These are phyloP conservation scores for Thinocorus orbignyianus DNA, from an alignment of 2,113 vertebrate genomes.

Conservation along the genomic window DNA sequence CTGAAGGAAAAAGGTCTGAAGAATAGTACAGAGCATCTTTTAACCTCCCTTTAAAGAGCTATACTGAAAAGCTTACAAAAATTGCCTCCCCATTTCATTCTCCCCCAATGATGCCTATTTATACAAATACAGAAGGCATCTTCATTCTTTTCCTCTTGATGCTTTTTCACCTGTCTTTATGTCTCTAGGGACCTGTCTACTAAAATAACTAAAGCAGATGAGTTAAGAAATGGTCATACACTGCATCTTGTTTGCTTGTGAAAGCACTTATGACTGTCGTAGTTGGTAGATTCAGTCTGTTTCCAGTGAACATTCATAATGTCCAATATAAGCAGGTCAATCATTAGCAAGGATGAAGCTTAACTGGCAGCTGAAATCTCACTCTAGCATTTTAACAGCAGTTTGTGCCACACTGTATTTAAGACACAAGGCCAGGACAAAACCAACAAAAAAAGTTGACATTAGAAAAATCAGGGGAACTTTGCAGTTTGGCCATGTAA, in stretches of 20 bases:
- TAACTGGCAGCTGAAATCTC: not conserved
- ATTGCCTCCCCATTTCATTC: not conserved
- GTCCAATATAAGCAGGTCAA: not conserved
- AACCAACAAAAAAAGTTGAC: not conserved
- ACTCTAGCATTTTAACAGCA: not conserved
- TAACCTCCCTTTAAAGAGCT: not conserved
- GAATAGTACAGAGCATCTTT: not conserved
- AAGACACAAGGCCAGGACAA: not conserved
- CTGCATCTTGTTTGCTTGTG: not conserved
- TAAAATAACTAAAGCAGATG: not conserved
- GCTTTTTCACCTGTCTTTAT: not conserved
- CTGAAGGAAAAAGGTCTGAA: not conserved
- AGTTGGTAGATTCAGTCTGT: not conserved
- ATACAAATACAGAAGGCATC: not conserved
- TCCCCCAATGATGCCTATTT: not conserved
- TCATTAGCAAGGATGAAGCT: not conserved
- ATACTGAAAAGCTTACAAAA: not conserved
- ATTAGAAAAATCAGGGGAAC: not conserved
- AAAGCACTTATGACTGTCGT: not conserved
- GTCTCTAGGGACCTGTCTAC: not conserved
- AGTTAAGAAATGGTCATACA: not conserved
- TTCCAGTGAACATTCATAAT: not conserved
- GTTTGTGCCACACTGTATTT: not conserved
- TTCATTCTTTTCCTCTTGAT: not conserved
- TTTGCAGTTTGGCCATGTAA: not conserved